Evolutionary conservation across 30 jellyfish, hydroid and myxozoan species (phyloP).

Genomic region (Hydra vulgaris): DNA sequence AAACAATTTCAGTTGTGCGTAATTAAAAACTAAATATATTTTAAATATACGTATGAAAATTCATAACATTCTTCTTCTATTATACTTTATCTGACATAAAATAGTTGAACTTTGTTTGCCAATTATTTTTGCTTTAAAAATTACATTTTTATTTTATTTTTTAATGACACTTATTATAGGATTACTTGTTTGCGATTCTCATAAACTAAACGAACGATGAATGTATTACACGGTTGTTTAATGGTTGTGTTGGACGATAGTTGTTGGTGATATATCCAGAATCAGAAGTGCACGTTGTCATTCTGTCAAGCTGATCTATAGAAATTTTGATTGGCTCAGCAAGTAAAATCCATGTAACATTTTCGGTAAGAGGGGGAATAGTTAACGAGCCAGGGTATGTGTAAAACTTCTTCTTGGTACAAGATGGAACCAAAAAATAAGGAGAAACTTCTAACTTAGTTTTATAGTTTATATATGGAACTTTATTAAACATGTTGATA

Average conservation of each 20-base stretch:
- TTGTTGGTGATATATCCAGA: conserved; percentile 45
- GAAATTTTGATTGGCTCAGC: conserved; percentile 57
- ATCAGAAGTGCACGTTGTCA: conserved; percentile 34
- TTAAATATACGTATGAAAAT: no score
- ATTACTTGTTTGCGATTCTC: no score
- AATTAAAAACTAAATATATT: no score
- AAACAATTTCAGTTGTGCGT: no score
- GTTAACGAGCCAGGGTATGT: conserved; percentile 94
- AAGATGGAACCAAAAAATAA: conserved; percentile 51
- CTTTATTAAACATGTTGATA: conserved; percentile 21
- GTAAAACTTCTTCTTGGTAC: conserved; percentile 36
- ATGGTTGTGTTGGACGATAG: conserved; percentile 57
- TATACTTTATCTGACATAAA: no score
- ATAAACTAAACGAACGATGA: conserved; percentile 42
- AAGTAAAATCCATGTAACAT: conserved; percentile 86
- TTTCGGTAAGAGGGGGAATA: conserved; percentile 81
- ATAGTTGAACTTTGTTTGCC: no score
- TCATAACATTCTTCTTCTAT: no score
- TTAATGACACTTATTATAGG: no score
- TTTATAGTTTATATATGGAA: conserved; percentile 38
- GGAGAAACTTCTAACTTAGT: conserved; percentile 47
- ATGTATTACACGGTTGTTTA: conserved; percentile 44
- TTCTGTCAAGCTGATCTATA: conserved; percentile 34
- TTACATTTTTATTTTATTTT: no score
- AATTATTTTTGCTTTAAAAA: no score